A percentile compares a stretch with the other conserved stretches of the same genome.
Conservation (phyloP, 2,888 invertebrate genomes). For the Celastrina argiolus region DNA sequence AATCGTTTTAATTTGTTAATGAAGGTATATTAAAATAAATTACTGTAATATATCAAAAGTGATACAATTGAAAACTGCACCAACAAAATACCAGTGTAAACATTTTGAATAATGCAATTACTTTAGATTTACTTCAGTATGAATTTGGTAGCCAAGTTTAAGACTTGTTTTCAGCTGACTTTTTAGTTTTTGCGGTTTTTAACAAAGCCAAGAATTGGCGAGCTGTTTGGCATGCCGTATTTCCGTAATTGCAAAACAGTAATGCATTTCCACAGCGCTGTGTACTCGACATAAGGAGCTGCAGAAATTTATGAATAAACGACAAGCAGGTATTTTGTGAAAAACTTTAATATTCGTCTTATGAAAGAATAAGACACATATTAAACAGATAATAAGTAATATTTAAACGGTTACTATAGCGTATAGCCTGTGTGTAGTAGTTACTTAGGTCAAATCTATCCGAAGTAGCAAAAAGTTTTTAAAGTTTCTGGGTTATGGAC, state of each 20-base stretch:
- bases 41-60: too few species aligned
- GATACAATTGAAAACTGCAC: neutral
- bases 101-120: neutral
- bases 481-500: too few species aligned
- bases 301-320: neutral
- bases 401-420: too few species aligned
- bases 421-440: too few species aligned
- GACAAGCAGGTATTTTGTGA: neutral
- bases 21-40: too few species aligned
- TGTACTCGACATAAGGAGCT: neutral
- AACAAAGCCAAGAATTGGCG: slow-evolving; percentile 9
- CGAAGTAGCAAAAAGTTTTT: too few species aligned
- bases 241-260: slow-evolving; percentile 17
- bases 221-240: slow-evolving; percentile 9
- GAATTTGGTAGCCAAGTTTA: neutral
- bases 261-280: neutral
- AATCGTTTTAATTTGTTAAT: too few species aligned
- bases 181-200: slow-evolving; percentile 16
- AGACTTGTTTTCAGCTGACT: neutral
- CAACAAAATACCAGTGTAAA: neutral
- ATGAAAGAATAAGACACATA: neutral
- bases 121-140: neutral
- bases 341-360: neutral
- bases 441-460: too few species aligned
- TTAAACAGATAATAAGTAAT: too few species aligned